A percentile compares a stretch with the other conserved stretches of the same genome.
Conservation (phyloP, 2,113 vertebrate species). For the Emberiza fucata region DNA sequence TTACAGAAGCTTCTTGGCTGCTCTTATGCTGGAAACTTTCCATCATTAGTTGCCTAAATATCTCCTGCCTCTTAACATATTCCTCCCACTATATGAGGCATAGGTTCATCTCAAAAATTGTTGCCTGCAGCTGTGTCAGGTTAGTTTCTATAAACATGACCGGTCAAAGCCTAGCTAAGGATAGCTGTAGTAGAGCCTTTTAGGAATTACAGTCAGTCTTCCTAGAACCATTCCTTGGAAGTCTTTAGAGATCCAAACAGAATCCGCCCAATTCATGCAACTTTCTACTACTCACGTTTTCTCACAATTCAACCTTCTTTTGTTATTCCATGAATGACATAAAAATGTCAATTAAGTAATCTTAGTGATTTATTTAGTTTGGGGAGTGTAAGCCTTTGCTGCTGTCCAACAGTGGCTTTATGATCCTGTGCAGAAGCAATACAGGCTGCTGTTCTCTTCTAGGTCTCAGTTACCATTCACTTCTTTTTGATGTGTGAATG, state of each 20-base stretch:
- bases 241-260: background rate
- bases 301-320: background rate
- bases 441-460: background rate
- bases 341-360: background rate
- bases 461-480: background rate
- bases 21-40: conserved; percentile 51
- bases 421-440: background rate
- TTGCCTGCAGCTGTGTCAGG: conserved; percentile 37
- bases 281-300: background rate
- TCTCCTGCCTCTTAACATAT: conserved; percentile 30
- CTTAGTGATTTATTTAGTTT: background rate
- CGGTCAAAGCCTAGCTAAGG: background rate
- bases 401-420: background rate
- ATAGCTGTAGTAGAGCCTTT: background rate
- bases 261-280: background rate
- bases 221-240: background rate
- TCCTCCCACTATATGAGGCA: background rate
- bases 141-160: conserved; percentile 14
- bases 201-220: background rate
- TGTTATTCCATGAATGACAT: background rate
- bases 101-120: background rate
- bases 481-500: background rate
- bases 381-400: background rate
- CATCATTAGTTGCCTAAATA: conserved; percentile 52
- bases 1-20: conserved; percentile 64